Evolutionary conservation across 2,888 invertebrate genomes (phyloP).

Genomic region (Trichacis sp.): DNA sequence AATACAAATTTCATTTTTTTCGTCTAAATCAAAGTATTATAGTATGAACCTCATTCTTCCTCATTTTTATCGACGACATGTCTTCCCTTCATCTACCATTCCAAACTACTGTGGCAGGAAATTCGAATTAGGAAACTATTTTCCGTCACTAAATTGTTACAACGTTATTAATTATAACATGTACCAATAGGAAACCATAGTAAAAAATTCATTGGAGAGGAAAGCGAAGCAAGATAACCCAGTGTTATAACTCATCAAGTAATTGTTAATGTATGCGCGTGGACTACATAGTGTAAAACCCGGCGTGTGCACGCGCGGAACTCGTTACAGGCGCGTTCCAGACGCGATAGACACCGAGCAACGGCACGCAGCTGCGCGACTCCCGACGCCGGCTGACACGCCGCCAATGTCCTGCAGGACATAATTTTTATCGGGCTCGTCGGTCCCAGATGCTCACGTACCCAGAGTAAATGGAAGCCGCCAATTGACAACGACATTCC

Average conservation of each 20-base stretch:
- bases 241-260: neutral
- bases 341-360: slow-evolving; percentile 30
- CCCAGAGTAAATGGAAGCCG: slow-evolving; percentile 58
- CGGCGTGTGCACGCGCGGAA: slow-evolving; percentile 22
- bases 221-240: no score
- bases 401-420: slow-evolving; percentile 43
- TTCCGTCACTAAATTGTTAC: no score
- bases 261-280: slow-evolving; percentile 8
- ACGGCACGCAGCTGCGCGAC: slow-evolving; percentile 40
- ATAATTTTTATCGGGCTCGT: slow-evolving; percentile 59
- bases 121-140: no score
- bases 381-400: slow-evolving; percentile 31
- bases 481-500: slow-evolving; percentile 56
- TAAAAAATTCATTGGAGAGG: no score
- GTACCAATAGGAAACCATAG: no score
- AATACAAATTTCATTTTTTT: no score
- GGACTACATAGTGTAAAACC: slow-evolving; percentile 5
- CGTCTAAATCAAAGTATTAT: no score
- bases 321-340: slow-evolving; percentile 34
- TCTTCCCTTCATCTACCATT: no score
- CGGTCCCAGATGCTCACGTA: slow-evolving; percentile 58
- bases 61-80: no score
- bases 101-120: no score
- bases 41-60: no score
- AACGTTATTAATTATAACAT: no score